These are phyloP conservation scores for Plectrocnemia conspersa DNA, from an alignment of 1,140 invertebrate genomes.

Conservation along the genomic window DNA sequence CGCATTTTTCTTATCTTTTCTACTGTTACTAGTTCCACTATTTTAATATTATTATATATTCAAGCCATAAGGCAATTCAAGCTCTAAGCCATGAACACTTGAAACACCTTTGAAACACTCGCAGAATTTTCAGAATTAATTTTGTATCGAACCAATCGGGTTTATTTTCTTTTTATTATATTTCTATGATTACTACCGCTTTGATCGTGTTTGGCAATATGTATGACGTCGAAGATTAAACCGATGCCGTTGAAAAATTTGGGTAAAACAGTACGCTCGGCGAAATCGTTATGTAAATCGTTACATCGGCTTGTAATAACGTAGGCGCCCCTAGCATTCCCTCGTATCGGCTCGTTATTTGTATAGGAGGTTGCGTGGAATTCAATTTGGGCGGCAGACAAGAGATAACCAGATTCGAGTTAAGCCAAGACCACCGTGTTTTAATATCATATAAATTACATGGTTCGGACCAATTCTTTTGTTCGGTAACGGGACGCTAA, in stretches of 20 bases:
- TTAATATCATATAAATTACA: conserved; percentile 28
- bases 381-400: conserved; percentile 15
- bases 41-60: too few species aligned
- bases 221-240: background rate
- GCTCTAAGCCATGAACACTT: too few species aligned
- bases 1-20: too few species aligned
- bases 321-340: conserved; percentile 10
- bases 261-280: background rate
- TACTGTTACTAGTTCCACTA: too few species aligned
- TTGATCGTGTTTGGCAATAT: background rate
- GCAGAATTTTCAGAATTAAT: too few species aligned
- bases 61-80: too few species aligned
- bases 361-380: conserved; percentile 14
- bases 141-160: too few species aligned
- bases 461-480: conserved; percentile 26
- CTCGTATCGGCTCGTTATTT: conserved; percentile 5
- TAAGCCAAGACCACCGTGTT: conserved; percentile 20
- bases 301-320: conserved; percentile 3
- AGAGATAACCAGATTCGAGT: conserved; percentile 5
- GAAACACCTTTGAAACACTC: too few species aligned
- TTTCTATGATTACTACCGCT: background rate
- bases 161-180: too few species aligned
- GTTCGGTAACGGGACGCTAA: conserved; percentile 26
- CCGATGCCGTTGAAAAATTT: too few species aligned
- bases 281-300: conserved; percentile 12